These are phyloP conservation scores for Lucilia sericata DNA, from an alignment of 1,140 invertebrate species.

Conservation along the genomic window DNA sequence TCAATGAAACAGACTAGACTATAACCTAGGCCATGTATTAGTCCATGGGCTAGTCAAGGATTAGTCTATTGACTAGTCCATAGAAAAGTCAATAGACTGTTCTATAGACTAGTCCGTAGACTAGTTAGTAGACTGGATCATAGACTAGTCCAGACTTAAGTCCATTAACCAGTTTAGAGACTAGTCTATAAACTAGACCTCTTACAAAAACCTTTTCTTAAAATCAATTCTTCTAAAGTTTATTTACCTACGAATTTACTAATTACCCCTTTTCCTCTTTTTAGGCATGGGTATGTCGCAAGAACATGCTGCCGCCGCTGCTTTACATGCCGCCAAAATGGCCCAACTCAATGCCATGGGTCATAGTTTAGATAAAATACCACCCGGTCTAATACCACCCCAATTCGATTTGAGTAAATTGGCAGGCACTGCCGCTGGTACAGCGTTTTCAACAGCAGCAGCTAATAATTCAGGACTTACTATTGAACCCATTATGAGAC, in stretches of 20 bases:
- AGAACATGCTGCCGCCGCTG: conserved; percentile 71
- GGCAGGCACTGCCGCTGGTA: conserved; percentile 11
- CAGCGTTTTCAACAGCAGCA: conserved; percentile 27
- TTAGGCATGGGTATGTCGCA: conserved; percentile 69
- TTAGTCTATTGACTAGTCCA: no score
- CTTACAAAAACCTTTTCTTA: no score
- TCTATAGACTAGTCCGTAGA: no score
- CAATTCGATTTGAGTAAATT: conserved; percentile 64
- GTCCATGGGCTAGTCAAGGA: no score
- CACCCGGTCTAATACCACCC: conserved; percentile 58
- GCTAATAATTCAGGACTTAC: conserved; percentile 50
- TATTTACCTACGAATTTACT: background rate
- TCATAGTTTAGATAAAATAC: conserved; percentile 71
- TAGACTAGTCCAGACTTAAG: no score
- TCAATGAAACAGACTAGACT: no score
- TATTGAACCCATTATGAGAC: conserved; percentile 61
- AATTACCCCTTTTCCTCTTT: conserved; percentile 26
- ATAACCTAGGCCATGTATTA: no score
- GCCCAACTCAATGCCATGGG: conserved; percentile 78
- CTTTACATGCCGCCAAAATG: conserved; percentile 76
- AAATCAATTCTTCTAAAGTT: background rate
- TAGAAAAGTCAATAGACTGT: no score
- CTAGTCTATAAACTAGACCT: no score
- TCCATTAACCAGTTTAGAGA: no score
- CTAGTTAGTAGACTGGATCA: no score